Conservation (phyloP, 2,888 invertebrate species). For the Eudasyphora cyanicolor region DNA sequence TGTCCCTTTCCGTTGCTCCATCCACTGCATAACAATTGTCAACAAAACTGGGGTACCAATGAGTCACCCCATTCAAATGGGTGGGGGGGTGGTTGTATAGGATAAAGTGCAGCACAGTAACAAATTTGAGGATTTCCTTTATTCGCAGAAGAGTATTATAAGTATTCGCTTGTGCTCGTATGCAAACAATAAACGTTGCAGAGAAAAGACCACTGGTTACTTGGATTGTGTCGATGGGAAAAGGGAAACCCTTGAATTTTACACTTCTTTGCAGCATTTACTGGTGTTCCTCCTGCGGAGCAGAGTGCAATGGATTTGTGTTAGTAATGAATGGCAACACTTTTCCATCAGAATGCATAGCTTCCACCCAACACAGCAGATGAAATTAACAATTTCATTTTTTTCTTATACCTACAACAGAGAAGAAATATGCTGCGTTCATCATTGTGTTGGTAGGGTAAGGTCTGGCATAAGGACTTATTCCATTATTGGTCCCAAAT, state of each 20-base stretch:
- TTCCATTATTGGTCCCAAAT: no score
- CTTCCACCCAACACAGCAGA: background rate
- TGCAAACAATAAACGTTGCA: background rate
- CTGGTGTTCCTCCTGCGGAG: background rate
- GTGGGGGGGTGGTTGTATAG: background rate
- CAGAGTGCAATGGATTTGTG: background rate
- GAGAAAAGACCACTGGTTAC: slow-evolving; percentile 6
- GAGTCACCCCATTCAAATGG: background rate
- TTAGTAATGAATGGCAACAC: slow-evolving; percentile 5
- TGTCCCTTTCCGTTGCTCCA: background rate
- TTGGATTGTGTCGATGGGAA: no score
- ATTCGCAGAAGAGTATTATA: background rate
- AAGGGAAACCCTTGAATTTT: background rate
- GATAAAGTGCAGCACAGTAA: slow-evolving; percentile 21
- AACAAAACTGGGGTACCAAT: background rate
- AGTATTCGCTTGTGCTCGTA: background rate
- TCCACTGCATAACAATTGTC: background rate
- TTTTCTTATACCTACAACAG: no score
- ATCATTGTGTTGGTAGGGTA: no score
- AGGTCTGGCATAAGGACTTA: no score
- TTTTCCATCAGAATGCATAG: background rate
- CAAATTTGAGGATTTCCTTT: slow-evolving; percentile 25
- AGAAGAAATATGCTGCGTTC: no score
- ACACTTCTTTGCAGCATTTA: background rate
- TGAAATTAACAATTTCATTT: slow-evolving; percentile 27